Conservation (phyloP, 1,140 invertebrate genomes). For the Glomeris maerens region DNA sequence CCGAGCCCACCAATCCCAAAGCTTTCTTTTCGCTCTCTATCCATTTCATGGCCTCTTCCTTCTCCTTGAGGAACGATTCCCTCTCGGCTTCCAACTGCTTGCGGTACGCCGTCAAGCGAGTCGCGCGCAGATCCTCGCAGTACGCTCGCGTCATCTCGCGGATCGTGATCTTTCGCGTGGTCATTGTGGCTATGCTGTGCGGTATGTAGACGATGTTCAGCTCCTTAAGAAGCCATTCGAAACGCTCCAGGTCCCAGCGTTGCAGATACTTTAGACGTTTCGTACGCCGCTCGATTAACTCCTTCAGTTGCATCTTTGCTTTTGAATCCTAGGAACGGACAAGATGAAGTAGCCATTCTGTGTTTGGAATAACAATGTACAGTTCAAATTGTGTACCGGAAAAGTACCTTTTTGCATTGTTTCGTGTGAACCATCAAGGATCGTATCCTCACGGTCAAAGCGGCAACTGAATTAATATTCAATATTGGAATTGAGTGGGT, state of each 20-base stretch:
- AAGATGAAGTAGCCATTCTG: no score
- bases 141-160: constrained; percentile 46
- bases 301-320: constrained; percentile 43
- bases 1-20: constrained; percentile 44
- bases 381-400: no score
- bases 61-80: constrained; percentile 46
- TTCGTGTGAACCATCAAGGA: no score
- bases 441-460: no score
- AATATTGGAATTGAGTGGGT: no score
- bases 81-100: constrained; percentile 46
- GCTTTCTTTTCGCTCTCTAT: constrained; percentile 53
- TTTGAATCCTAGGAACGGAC: constrained; percentile 38
- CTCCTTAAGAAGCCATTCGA: constrained; percentile 70
- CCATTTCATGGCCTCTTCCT: constrained; percentile 42
- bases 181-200: constrained; percentile 41
- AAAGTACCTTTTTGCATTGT: no score
- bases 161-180: constrained; percentile 50
- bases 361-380: no score
- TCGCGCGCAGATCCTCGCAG: constrained; percentile 46
- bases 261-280: constrained; percentile 52
- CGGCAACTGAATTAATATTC: no score
- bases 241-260: constrained; percentile 60
- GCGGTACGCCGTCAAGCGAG: constrained; percentile 47
- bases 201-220: constrained; percentile 60
- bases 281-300: constrained; percentile 58